phyloP scores from a whole-genome alignment of 2,888 invertebrate genomes.

The Eudemis profundana region DNA sequence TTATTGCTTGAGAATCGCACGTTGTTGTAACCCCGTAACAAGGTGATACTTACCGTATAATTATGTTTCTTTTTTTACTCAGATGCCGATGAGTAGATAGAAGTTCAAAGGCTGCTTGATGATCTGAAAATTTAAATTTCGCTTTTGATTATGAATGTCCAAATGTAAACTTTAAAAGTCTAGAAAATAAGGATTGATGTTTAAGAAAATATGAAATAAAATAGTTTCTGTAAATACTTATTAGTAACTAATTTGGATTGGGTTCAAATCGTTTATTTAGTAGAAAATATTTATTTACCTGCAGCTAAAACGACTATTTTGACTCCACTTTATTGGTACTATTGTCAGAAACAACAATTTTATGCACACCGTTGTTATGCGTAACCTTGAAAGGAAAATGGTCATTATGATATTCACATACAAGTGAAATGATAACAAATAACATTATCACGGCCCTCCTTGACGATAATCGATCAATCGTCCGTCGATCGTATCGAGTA shows the following conservation, averaged over 20 bases:
- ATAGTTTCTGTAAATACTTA: too few relatives aligned
- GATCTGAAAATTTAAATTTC: neutral
- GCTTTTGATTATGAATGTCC: too few relatives aligned
- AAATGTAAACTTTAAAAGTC: too few relatives aligned
- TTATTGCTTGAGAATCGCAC: conserved; percentile 36
- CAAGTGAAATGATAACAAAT: neutral
- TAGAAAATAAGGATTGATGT: too few relatives aligned
- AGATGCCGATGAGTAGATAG: conserved; percentile 5
- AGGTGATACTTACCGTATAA: conserved; percentile 32
- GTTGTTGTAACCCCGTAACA: conserved; percentile 23
- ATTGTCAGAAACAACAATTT: too few relatives aligned
- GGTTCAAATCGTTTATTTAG: too few relatives aligned
- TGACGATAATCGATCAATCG: conserved; percentile 59
- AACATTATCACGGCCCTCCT: neutral
- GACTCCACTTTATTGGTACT: too few relatives aligned
- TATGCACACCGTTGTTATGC: neutral
- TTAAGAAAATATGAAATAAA: too few relatives aligned
- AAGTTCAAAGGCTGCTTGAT: conserved; percentile 4
- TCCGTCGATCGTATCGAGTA: conserved; percentile 63
- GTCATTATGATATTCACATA: neutral
- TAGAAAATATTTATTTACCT: too few relatives aligned
- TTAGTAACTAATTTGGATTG: too few relatives aligned
- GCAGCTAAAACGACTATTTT: too few relatives aligned
- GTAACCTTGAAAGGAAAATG: neutral
- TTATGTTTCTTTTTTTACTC: conserved; percentile 23